These are phyloP conservation scores for Aspidiotus destructor DNA, from an alignment of 2,888 invertebrate genomes.

Conservation along the genomic window DNA sequence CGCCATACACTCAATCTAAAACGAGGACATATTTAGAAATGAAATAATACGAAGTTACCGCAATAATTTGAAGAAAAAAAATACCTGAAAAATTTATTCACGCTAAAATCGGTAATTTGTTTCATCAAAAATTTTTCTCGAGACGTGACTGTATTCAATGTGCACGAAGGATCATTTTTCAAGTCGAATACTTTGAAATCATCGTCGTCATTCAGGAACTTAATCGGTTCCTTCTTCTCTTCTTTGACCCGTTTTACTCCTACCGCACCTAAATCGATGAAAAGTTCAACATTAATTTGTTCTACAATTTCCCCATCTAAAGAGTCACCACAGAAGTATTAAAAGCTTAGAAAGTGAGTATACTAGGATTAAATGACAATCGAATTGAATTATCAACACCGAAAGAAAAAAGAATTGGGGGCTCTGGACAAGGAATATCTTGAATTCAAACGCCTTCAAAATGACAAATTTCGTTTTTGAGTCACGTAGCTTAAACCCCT, in stretches of 20 bases:
- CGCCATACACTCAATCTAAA: constrained; percentile 14
- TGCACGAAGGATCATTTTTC: neutral
- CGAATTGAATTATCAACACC: neutral
- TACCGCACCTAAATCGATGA: neutral
- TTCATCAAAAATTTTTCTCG: constrained; percentile 18
- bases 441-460: too few relatives aligned
- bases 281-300: neutral
- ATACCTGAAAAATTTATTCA: constrained; percentile 24
- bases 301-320: neutral
- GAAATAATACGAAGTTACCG: neutral
- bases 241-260: constrained; percentile 9
- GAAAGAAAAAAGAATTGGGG: too few relatives aligned
- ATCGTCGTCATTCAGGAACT: neutral
- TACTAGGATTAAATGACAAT: neutral
- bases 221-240: constrained; percentile 17
- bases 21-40: neutral
- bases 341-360: neutral
- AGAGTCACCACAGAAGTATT: neutral
- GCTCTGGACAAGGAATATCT: too few relatives aligned
- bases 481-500: too few relatives aligned
- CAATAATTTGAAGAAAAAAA: neutral
- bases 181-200: constrained; percentile 12
- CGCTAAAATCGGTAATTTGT: constrained; percentile 20
- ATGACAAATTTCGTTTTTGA: too few relatives aligned
- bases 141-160: neutral